phyloP scores from a whole-genome alignment of 1,140 invertebrate genomes.

The Panulirus ornatus region DNA sequence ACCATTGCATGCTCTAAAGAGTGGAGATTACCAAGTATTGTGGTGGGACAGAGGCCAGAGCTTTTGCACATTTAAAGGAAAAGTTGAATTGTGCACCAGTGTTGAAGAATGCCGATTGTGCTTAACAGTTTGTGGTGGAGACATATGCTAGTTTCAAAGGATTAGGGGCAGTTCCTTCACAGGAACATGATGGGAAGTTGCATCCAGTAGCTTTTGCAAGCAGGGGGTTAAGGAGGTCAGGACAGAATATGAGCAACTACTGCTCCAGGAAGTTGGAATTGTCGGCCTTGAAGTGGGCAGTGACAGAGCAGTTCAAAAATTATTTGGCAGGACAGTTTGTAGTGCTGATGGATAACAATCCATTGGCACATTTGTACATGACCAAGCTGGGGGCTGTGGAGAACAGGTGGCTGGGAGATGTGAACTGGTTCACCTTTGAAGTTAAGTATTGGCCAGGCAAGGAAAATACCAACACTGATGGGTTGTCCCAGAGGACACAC shows the following conservation, averaged over 20 bases:
- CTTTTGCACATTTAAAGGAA: slow-evolving; percentile 18
- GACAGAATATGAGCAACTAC: slow-evolving; percentile 41
- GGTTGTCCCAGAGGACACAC: not conserved
- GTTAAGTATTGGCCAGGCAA: slow-evolving; percentile 2
- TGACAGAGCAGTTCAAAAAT: slow-evolving; percentile 3
- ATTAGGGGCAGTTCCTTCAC: not conserved
- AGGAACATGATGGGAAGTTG: slow-evolving; percentile 12
- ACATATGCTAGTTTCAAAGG: slow-evolving; percentile 43
- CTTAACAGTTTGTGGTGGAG: not conserved
- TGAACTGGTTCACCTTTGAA: not conserved
- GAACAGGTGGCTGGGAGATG: not conserved
- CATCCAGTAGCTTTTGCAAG: slow-evolving; percentile 30
- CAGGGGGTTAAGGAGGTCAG: not conserved
- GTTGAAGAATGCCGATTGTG: slow-evolving; percentile 4
- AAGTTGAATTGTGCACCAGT: not conserved
- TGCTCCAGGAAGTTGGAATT: slow-evolving; percentile 35
- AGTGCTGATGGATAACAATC: no score
- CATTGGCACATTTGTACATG: not conserved
- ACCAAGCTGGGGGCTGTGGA: slow-evolving; percentile 28
- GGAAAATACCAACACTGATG: no score
- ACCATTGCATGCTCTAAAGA: slow-evolving; percentile 16
- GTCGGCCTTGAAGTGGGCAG: no score
- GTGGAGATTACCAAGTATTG: not conserved
- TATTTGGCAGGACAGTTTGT: slow-evolving; percentile 20
- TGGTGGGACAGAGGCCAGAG: not conserved